Percentiles rank a stretch among this genome's conserved stretches.
Conservation (phyloP, 2,888 invertebrate species). For the Mantis religiosa region DNA sequence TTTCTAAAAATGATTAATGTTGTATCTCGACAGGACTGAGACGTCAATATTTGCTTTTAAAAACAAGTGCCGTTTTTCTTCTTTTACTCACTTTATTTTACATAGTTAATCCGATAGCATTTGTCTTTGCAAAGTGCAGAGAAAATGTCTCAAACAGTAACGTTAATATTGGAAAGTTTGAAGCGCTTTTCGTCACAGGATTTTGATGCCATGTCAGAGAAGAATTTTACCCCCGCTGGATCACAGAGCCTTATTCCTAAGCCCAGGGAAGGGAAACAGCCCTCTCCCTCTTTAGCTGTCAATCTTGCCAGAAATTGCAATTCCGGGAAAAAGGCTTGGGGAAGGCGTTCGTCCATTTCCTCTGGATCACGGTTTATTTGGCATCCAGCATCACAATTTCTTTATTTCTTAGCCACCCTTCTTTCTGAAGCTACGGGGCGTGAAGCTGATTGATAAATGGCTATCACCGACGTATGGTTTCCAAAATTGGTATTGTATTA, state of each 20-base stretch:
- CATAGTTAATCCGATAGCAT: no score
- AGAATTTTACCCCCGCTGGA: background rate
- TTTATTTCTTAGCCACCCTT: background rate
- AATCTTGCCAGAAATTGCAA: slow-evolving; percentile 11
- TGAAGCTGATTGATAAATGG: background rate
- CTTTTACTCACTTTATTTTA: no score
- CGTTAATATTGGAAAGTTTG: background rate
- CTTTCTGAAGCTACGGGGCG: no score
- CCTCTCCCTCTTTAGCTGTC: background rate
- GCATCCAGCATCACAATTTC: background rate
- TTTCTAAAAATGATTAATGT: no score
- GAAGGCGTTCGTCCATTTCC: background rate
- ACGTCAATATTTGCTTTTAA: no score
- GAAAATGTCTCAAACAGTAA: background rate
- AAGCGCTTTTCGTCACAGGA: background rate
- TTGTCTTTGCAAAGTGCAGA: background rate
- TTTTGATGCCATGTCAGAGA: background rate
- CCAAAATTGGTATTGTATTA: background rate
- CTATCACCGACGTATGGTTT: background rate
- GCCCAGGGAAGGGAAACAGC: background rate
- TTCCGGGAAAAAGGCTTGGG: slow-evolving; percentile 3
- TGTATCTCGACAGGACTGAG: no score
- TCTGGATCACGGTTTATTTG: background rate
- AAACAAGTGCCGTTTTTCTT: no score
- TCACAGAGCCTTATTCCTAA: background rate